phyloP scores from a whole-genome alignment of 2,113 vertebrate genomes.

The Riparia riparia region DNA sequence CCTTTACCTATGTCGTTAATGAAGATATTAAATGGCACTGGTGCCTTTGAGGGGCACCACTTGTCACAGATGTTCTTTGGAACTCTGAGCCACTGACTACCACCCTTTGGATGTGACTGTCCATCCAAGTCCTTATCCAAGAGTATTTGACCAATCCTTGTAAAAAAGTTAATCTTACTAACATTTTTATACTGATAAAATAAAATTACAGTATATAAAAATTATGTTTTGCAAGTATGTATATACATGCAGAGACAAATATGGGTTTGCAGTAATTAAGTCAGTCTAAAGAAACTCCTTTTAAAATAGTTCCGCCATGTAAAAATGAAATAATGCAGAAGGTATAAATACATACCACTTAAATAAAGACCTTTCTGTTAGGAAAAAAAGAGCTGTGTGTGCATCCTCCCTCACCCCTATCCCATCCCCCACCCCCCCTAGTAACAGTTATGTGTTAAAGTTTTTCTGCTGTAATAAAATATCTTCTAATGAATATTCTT shows the following conservation, averaged over 20 bases:
- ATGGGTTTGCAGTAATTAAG: not conserved
- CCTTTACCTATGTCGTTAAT: not conserved
- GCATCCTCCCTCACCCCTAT: not conserved
- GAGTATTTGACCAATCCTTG: not conserved
- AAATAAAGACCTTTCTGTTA: not conserved
- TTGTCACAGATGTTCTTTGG: not conserved
- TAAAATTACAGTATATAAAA: not conserved
- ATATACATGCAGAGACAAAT: not conserved
- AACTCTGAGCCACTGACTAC: not conserved
- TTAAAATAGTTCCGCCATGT: not conserved
- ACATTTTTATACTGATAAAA: not conserved
- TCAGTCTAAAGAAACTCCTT: not conserved
- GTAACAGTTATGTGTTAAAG: not conserved
- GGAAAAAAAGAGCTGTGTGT: not conserved
- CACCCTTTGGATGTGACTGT: not conserved
- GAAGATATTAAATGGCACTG: not conserved
- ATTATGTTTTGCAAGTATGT: not conserved
- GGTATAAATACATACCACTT: not conserved
- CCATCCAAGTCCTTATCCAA: not conserved
- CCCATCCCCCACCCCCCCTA: fast-evolving
- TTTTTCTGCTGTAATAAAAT: not conserved
- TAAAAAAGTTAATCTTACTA: not conserved
- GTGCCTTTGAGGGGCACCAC: not conserved
- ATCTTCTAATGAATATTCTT: not conserved
- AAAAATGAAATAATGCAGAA: not conserved